Conservation (phyloP, 2,797 vertebrate genomes). For the Neosilurus hyrtlii region DNA sequence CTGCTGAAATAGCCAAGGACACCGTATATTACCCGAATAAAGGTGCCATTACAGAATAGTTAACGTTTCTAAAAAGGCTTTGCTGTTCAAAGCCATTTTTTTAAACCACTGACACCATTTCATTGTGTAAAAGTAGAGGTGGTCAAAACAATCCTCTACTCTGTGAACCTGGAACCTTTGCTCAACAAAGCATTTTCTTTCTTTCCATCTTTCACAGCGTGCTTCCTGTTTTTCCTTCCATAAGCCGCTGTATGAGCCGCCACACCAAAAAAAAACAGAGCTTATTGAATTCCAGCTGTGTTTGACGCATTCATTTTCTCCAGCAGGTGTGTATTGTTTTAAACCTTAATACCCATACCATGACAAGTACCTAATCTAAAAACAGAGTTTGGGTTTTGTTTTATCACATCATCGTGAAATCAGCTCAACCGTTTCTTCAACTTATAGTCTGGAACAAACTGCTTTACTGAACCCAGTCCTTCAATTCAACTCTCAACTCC, state of each 20-base stretch:
- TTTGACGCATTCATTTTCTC: constrained; percentile 8
- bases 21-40: too few relatives aligned
- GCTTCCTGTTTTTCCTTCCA: not conserved
- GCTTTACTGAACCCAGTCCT: constrained; percentile 43
- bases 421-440: not conserved
- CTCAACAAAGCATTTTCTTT: not conserved
- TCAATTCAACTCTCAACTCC: constrained; percentile 60
- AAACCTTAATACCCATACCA: not conserved
- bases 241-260: not conserved
- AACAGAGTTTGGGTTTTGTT: not conserved
- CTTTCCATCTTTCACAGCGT: not conserved
- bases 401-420: not conserved
- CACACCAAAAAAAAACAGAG: not conserved
- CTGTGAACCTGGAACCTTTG: not conserved
- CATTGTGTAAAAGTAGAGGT: not conserved
- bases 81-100: not conserved
- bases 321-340: constrained; percentile 3
- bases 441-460: not conserved
- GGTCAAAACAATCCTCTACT: not conserved
- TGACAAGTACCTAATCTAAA: not conserved
- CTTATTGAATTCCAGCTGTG: not conserved
- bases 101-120: too few relatives aligned
- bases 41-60: not conserved
- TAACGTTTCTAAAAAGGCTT: not conserved
- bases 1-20: too few relatives aligned